Evolutionary conservation across 64 coral and sea anemone species (phyloP).

Genomic region (Orbicella faveolata): DNA sequence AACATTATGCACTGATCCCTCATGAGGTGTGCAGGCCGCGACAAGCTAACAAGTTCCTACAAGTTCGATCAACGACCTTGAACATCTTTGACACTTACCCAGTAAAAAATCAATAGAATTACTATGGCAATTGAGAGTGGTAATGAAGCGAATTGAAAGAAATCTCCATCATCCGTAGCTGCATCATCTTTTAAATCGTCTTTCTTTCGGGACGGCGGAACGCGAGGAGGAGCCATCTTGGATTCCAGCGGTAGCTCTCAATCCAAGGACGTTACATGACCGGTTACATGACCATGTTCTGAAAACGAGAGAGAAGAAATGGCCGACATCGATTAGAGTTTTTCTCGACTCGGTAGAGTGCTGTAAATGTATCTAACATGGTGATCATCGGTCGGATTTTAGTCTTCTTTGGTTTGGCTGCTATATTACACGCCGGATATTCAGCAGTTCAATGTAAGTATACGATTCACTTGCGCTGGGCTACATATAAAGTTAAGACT

Average conservation of each 20-base stretch:
- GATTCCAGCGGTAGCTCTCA: not conserved
- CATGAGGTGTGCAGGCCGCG: no score
- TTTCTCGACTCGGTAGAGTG: not conserved
- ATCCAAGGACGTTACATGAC: not conserved
- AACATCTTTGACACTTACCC: conserved; percentile 33
- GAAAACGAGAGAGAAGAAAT: not conserved
- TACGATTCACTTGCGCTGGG: not conserved
- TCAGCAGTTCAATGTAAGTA: conserved; percentile 73
- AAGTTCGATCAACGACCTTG: no score
- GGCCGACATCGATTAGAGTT: not conserved
- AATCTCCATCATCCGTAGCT: conserved; percentile 21
- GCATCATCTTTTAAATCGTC: conserved; percentile 19
- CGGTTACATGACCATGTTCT: not conserved
- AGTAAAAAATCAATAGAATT: conserved; percentile 37
- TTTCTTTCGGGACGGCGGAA: not conserved
- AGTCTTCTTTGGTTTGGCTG: conserved; percentile 69
- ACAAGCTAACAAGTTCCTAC: no score
- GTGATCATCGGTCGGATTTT: conserved; percentile 67
- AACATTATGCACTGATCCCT: no score
- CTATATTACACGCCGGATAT: conserved; percentile 69
- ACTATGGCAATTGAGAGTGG: conserved; percentile 9
- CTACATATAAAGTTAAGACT: no score
- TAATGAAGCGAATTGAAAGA: conserved; percentile 28
- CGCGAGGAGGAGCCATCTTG: conserved; percentile 63
- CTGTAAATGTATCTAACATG: conserved; percentile 12